These are phyloP conservation scores for Pomatorhinus ruficollis DNA, from an alignment of 2,113 vertebrate species.

Conservation along the genomic window DNA sequence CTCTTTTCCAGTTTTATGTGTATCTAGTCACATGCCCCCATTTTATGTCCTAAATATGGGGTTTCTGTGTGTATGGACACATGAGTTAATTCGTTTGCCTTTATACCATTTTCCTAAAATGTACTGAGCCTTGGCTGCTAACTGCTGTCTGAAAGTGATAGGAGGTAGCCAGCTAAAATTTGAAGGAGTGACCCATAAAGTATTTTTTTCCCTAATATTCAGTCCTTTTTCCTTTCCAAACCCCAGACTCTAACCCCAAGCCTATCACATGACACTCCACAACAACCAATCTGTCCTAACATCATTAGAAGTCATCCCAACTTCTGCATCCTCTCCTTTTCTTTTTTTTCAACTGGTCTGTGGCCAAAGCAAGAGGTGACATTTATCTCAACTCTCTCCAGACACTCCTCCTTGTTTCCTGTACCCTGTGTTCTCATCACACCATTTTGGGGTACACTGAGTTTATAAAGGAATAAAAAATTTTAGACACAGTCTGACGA, in stretches of 20 bases:
- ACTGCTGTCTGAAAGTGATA: not conserved
- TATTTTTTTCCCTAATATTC: not conserved
- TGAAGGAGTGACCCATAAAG: not conserved
- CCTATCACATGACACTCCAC: rapidly evolving
- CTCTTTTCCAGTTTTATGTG: not conserved
- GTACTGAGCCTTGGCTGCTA: not conserved
- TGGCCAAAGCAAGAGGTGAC: not conserved
- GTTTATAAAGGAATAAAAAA: not conserved
- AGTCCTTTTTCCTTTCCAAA: not conserved
- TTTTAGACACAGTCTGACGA: not conserved
- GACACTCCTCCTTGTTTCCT: not conserved
- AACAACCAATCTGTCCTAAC: not conserved
- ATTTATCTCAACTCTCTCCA: not conserved
- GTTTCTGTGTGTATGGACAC: not conserved
- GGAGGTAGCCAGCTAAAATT: not conserved
- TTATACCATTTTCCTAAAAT: not conserved
- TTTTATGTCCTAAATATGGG: not conserved
- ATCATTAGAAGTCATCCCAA: not conserved
- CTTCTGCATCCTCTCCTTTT: not conserved
- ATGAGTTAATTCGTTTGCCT: not conserved
- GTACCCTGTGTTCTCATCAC: not conserved
- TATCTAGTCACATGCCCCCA: not conserved
- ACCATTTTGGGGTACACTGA: not conserved
- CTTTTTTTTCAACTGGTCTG: not conserved
- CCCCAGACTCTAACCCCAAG: not conserved